A percentile compares a stretch with the other conserved stretches of the same genome.
Evolutionary conservation across 2,113 vertebrate species (phyloP).

Genomic region (Serilophus lunatus): DNA sequence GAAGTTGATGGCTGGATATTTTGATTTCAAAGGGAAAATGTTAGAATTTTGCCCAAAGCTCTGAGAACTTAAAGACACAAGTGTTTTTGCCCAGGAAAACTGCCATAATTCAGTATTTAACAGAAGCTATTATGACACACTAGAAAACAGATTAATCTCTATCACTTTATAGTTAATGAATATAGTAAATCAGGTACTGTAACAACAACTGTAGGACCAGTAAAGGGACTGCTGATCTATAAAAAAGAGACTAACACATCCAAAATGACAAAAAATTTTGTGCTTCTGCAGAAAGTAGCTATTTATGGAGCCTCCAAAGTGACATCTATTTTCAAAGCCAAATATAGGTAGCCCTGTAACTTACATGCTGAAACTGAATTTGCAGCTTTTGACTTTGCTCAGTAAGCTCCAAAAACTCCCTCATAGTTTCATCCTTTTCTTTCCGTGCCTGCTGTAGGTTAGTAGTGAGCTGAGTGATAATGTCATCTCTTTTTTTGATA

Average conservation of each 20-base stretch:
- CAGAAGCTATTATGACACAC: not conserved
- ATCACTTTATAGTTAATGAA: not conserved
- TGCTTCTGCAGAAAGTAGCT: not conserved
- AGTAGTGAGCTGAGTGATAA: slow-evolving; percentile 95
- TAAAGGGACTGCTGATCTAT: not conserved
- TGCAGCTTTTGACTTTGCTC: slow-evolving; percentile 95
- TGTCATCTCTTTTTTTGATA: slow-evolving; percentile 92
- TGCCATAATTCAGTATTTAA: not conserved
- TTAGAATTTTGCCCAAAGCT: not conserved
- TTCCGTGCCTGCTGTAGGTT: slow-evolving; percentile 92
- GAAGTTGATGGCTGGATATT: not conserved
- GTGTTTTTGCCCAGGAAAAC: not conserved
- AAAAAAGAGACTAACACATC: not conserved
- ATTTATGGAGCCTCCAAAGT: not conserved
- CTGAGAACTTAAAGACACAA: not conserved
- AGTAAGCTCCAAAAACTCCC: slow-evolving; percentile 91
- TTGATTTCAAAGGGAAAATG: not conserved
- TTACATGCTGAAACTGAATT: slow-evolving; percentile 95
- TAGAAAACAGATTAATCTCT: not conserved
- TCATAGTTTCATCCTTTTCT: slow-evolving; percentile 94
- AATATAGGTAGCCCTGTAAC: not conserved
- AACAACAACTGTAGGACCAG: not conserved
- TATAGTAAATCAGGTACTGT: not conserved
- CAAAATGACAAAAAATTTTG: not conserved
- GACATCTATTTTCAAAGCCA: not conserved